Conservation (phyloP, 1,140 invertebrate species). For the Drosophila arawakana region DNA sequence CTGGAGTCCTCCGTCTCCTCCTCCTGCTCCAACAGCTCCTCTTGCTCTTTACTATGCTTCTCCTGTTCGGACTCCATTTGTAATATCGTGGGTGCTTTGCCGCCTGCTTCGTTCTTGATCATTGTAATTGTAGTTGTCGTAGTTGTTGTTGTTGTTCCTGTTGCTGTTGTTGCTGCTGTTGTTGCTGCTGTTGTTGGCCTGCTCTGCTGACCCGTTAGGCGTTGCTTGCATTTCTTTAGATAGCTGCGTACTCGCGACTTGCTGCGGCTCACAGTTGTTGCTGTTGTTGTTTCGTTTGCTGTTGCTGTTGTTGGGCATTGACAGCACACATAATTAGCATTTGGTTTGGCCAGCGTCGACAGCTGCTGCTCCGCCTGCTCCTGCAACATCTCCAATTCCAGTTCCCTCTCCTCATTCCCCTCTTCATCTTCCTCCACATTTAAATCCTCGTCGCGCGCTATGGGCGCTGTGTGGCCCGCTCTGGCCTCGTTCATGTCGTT, state of each 20-base stretch:
- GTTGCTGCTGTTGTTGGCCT: constrained; percentile 27
- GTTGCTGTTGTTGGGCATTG: constrained; percentile 62
- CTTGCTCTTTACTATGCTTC: neutral
- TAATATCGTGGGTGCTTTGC: constrained; percentile 36
- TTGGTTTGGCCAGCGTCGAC: constrained; percentile 43
- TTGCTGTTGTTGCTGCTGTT: constrained; percentile 33
- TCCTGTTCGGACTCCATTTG: neutral
- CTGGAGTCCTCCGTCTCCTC: constrained; percentile 43
- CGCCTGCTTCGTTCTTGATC: constrained; percentile 58
- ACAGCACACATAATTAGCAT: constrained; percentile 80
- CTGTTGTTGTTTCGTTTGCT: constrained; percentile 28
- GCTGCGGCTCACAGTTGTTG: constrained; percentile 70
- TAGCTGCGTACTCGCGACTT: constrained; percentile 86
- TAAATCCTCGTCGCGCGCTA: constrained; percentile 71
- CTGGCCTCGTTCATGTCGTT: constrained; percentile 52
- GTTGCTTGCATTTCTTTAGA: constrained; percentile 85
- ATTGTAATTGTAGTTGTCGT: constrained; percentile 60
- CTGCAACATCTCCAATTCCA: constrained; percentile 7
- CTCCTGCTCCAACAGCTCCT: neutral
- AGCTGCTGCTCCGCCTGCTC: constrained; percentile 42
- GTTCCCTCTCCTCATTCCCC: constrained; percentile 1
- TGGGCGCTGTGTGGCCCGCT: constrained; percentile 65
- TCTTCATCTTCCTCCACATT: constrained; percentile 35
- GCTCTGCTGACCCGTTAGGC: constrained; percentile 76
- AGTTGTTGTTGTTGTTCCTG: constrained; percentile 17